phyloP scores from a whole-genome alignment of 2,113 vertebrate genomes.

The Trichomycterus rosablanca region DNA sequence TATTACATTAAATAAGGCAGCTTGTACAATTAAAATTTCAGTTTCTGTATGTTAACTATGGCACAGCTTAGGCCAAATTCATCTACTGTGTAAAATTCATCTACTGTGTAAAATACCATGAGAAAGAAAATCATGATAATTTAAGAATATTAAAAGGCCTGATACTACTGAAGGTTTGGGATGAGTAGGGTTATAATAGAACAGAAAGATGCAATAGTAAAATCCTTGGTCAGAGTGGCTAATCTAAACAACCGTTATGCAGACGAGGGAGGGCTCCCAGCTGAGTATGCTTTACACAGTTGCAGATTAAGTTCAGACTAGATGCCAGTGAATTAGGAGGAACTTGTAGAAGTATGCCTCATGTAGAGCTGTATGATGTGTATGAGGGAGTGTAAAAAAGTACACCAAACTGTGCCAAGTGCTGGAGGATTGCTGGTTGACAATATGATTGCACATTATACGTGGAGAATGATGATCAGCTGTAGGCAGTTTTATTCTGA shows the following conservation, averaged over 20 bases:
- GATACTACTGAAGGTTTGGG: neutral
- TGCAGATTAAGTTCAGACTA: conserved; percentile 39
- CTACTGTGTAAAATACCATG: neutral
- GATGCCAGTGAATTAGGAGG: conserved; percentile 33
- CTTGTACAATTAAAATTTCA: no score
- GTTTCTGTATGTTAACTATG: no score
- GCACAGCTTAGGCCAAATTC: no score
- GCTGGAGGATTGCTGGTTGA: conserved; percentile 29
- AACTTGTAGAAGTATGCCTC: conserved; percentile 11
- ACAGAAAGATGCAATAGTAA: conserved; percentile 4
- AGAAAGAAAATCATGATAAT: neutral
- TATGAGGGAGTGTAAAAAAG: conserved; percentile 16
- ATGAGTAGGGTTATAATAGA: neutral
- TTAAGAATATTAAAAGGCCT: neutral
- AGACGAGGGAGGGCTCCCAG: conserved; percentile 20
- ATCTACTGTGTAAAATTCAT: no score
- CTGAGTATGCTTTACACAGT: conserved; percentile 35
- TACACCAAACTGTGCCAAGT: neutral
- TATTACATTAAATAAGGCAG: no score
- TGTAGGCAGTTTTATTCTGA: conserved; percentile 5
- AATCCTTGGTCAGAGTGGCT: neutral
- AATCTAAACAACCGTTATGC: neutral
- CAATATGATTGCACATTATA: conserved; percentile 29
- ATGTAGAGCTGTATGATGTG: conserved; percentile 24
- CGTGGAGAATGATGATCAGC: conserved; percentile 26